These are phyloP conservation scores for Thermophis baileyi DNA, from an alignment of 2,113 vertebrate species.

Conservation along the genomic window DNA sequence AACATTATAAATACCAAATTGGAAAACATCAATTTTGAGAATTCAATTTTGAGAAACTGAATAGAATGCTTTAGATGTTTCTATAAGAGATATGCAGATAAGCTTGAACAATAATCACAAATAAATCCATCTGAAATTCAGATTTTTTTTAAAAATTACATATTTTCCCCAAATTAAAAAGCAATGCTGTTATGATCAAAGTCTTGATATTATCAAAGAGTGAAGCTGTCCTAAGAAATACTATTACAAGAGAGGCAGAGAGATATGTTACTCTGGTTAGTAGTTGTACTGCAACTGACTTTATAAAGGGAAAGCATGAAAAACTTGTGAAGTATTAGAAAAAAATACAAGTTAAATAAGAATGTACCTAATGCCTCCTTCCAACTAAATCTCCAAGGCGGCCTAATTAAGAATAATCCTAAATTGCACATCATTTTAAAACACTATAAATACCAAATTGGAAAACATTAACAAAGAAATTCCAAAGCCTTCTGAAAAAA, in stretches of 20 bases:
- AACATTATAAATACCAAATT: neutral
- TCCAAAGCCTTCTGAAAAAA: neutral
- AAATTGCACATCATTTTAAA: neutral
- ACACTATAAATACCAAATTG: neutral
- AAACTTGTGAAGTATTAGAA: conserved; percentile 77
- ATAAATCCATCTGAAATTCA: conserved; percentile 7
- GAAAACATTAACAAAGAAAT: neutral
- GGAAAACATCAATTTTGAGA: neutral
- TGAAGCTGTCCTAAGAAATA: conserved; percentile 59
- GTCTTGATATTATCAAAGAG: conserved; percentile 50
- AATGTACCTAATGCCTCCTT: conserved; percentile 19
- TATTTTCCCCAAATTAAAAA: conserved; percentile 37
- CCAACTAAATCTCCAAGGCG: neutral
- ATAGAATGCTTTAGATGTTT: conserved; percentile 32
- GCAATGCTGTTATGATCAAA: conserved; percentile 63
- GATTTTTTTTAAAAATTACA: conserved; percentile 4
- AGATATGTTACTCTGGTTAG: conserved; percentile 72
- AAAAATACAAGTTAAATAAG: conserved; percentile 63
- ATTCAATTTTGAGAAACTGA: conserved; percentile 23
- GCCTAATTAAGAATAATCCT: neutral
- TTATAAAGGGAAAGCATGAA: conserved; percentile 79
- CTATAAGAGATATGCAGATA: conserved; percentile 61
- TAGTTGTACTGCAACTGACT: conserved; percentile 51
- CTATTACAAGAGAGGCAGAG: conserved; percentile 69
- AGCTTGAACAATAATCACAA: conserved; percentile 8